Evolutionary conservation across 2,113 vertebrate genomes (phyloP).

Genomic region (Natator depressus): DNA sequence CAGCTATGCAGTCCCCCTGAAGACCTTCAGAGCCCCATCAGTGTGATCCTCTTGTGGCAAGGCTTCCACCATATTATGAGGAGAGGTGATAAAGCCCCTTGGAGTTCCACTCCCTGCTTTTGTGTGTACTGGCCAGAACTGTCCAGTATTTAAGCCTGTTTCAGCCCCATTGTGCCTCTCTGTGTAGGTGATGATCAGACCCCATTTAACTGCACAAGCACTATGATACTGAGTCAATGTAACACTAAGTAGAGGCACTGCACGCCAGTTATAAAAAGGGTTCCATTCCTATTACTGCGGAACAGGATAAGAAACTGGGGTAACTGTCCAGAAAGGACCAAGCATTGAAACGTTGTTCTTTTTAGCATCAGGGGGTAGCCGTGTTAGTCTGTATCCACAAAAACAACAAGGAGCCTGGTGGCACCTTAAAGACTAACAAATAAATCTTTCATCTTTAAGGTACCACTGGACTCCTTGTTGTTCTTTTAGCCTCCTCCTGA

Average conservation of each 20-base stretch:
- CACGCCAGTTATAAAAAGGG: background rate
- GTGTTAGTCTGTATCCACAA: too few species aligned
- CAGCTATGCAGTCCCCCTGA: background rate
- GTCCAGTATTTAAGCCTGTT: background rate
- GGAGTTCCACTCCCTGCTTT: background rate
- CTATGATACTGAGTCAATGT: fast-evolving
- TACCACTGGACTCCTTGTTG: too few species aligned
- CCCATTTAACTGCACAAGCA: fast-evolving
- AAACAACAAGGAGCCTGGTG: too few species aligned
- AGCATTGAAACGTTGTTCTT: background rate
- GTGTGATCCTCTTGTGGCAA: background rate
- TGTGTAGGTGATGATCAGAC: fast-evolving
- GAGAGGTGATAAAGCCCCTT: background rate
- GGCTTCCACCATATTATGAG: background rate
- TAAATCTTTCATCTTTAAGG: too few species aligned
- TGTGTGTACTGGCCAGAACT: background rate
- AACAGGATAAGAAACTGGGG: background rate
- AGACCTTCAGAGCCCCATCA: background rate
- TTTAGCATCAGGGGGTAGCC: too few species aligned
- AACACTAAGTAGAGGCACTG: fast-evolving
- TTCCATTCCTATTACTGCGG: background rate
- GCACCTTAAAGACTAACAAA: too few species aligned
- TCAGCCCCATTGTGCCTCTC: background rate
- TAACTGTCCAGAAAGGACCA: background rate
- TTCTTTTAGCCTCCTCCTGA: fast-evolving